Conservation (phyloP, 2,797 vertebrate species). For the Oreonectes daqikongensis region DNA sequence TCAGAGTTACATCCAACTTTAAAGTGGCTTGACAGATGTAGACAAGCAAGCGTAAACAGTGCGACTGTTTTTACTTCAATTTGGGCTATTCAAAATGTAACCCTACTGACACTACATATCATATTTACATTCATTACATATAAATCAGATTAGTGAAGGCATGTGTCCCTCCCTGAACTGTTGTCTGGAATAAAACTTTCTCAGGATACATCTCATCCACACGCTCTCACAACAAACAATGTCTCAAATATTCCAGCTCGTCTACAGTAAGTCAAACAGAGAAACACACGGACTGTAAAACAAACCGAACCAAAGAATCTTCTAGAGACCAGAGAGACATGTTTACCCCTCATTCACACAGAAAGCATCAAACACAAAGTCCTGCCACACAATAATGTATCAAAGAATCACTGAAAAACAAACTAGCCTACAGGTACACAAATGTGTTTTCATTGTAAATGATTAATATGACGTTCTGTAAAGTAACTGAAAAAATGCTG, state of each 20-base stretch:
- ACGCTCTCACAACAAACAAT: conserved; percentile 34
- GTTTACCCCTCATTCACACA: conserved; percentile 41
- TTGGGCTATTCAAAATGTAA: no score
- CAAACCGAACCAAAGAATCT: conserved; percentile 52
- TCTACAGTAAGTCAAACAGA: conserved; percentile 40
- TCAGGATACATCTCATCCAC: conserved; percentile 41
- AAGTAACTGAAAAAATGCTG: no score
- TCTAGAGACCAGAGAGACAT: conserved; percentile 47
- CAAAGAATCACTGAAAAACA: background rate
- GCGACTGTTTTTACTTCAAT: background rate
- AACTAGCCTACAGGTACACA: background rate
- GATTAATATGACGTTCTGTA: no score
- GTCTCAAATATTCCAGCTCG: conserved; percentile 30
- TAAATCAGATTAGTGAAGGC: background rate
- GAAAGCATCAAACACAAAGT: conserved; percentile 21
- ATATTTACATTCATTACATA: no score
- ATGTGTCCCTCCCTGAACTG: conserved; percentile 6
- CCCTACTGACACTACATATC: no score
- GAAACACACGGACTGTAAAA: conserved; percentile 19
- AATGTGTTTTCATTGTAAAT: no score
- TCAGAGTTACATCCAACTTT: conserved; percentile 11
- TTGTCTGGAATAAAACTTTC: conserved; percentile 32
- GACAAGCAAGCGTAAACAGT: background rate
- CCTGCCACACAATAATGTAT: background rate
- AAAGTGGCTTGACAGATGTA: background rate